Base-by-base conservation (phyloP, 1,140 invertebrate species). In the Leptinotarsa defecta region DNA sequence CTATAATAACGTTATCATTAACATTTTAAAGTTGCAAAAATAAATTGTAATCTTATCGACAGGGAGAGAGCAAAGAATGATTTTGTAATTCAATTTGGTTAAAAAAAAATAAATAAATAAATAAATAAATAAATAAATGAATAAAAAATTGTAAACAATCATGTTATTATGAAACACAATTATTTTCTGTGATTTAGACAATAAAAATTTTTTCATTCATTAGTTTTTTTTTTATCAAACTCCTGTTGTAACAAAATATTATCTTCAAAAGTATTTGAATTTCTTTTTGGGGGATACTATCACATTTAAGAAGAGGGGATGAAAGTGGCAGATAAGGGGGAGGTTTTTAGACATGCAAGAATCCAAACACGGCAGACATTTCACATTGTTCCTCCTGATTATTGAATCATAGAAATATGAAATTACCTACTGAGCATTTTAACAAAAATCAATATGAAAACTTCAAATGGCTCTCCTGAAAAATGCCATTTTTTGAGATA, bases 281-380 rank as follows among this genome's bases (percentile, higher is more conserved):
- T n/a, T 65, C 3, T 65, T 65, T 65, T n/a, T 65, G 20, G 63
- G 20, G 63, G 24, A 65, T n/a, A 65, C 63, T 65, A 65, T 65
- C 20, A 65, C 20, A 65, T n/a, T 20, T 65, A 17, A 65, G 20
- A 65, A 65, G 15, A 20, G 63, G 63, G 63, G 20, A n/a, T 17
- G 20, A 65, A 65, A 65, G 20, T 65, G 20, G 15, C 15, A 65
- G 63, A n/a, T 65, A 61, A 61, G 63, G 63, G 20, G 63, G 15
- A n/a, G 63, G 63, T 65, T n/a, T 65, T n/a, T 65, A 20, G 63
- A 65, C 20, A 17, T 17, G 63, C 15, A n/a, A 20, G 20, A 65
- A 65, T n/a, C 15, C 63, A n/a, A n/a, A 65, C 20, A 65, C 20
- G 15, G 63, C 20, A 61, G 57, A 61, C 63, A 65, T 17, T 65